Evolutionary conservation across 2,888 invertebrate species (phyloP), one percentile per base, ranked within the genome.

Genomic region (Drosophila paranaensis): DNA sequence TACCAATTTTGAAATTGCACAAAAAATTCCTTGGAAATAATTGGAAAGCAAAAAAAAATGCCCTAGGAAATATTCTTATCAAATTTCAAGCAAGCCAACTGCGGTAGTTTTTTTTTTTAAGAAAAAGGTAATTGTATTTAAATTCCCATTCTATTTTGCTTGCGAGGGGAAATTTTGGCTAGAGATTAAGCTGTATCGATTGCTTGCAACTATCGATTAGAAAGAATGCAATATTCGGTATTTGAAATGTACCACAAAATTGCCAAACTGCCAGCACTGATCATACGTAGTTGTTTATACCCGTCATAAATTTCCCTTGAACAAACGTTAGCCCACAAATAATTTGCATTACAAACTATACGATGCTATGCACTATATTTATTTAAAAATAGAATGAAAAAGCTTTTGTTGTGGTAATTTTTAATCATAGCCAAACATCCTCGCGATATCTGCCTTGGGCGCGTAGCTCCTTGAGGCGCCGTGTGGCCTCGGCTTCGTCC

Each of bases 401-500:
- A n/a, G n/a, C n/a, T 0, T 3, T 45, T 45, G 20, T 16, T 43
- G 20, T 20, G 20, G 20, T 0, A 20, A 8, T 0, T 61, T 6
- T 33, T 25, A 43, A 20, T 91, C 91, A 95, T 70, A 93, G 92
- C 96, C 96, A 96, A 61, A 94, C 90, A 92, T 96, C 95, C 83
- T 95, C 94, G 40, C 95, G 86, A 90, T 94, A 95, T 92, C 93
- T 93, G 63, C 94, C 94, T 50, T 93, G 91, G 42, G 91, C 91
- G 65, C 94, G 93, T 90, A 95, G 91, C 50, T 94, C 90, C 27
- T 91, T 89, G 1, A 95, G 75, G 39, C 92, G 89, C 53, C 90
- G 82, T 40, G 91, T 91, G 0, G 95, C 94, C 72, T 94, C 94
- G 14, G 91, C 89, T 16, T 88, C 79, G 2, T 91, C 88, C 77